Percentiles rank a stretch among this genome's conserved stretches.
These are phyloP conservation scores for Crax fasciolata DNA, from an alignment of 2,797 vertebrate species.

Conservation along the genomic window DNA sequence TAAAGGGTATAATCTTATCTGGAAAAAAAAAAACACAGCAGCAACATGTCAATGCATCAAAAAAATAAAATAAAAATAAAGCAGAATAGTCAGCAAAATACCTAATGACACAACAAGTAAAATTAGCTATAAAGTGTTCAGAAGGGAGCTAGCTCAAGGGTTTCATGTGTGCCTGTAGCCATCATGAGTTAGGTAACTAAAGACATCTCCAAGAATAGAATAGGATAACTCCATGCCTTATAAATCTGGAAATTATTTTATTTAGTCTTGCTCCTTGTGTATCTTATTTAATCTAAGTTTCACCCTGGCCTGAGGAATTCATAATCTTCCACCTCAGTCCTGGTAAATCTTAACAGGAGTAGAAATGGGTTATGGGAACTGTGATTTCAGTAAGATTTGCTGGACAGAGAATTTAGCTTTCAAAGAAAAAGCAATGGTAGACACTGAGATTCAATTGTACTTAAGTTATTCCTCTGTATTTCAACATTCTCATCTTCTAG, in stretches of 20 bases:
- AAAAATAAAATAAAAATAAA: background rate
- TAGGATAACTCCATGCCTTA: background rate
- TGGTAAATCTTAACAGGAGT: background rate
- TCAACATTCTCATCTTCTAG: background rate
- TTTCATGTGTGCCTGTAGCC: background rate
- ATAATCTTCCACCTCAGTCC: background rate
- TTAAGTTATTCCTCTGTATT: background rate
- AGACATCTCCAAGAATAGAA: background rate
- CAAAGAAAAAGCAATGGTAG: constrained; percentile 12
- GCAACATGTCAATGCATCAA: background rate
- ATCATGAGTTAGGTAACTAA: background rate
- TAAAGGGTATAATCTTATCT: background rate
- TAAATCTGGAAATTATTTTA: background rate
- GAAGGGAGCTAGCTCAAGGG: background rate
- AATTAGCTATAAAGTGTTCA: background rate
- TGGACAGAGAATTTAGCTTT: background rate
- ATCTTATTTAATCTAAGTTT: background rate
- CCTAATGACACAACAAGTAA: accelerated
- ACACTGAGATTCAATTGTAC: background rate
- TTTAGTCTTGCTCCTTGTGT: background rate
- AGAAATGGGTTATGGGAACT: background rate
- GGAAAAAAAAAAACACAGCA: background rate
- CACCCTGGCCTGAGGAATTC: background rate
- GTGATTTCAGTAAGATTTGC: background rate
- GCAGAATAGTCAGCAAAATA: background rate